Base-by-base conservation (phyloP, 2,888 invertebrate species). In the Globia sparganii region DNA sequence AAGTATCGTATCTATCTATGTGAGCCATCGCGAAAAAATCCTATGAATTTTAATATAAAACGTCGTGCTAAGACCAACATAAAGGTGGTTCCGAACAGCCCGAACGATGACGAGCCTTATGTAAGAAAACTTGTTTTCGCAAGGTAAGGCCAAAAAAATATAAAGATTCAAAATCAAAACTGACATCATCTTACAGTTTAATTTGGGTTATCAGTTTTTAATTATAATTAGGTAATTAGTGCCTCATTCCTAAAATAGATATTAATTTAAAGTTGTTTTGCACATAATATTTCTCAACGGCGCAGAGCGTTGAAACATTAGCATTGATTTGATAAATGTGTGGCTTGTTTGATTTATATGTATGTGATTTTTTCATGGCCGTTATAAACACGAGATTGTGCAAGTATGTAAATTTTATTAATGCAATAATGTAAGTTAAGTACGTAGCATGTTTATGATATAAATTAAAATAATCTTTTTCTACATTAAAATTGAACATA, bases 281-380 rank as follows among this genome's bases (percentile, higher is more conserved):
- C 46, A 40, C 43, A 70, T 68, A 43, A 43, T 61, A 11, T 69
- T 56, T 37, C 56, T 31, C 66, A 76, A 81, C 43, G 46, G 31
- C 37, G 66, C 49, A 68, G 28, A 58, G 34, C 66, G 65, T 80
- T 67, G 58, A 67, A 74, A 72, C 49, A 72, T 77, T 74, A 77
- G 62, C 82, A 77, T 77, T 72, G 46, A 70, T 81, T 65, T 77
- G 72, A 81, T 77, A 81, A 85, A 81, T 62, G 46, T 72, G n/a
- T 64, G 13, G 59, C 59, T 18, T 37, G 40, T 73, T 59, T 75
- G 81, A 85, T 72, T 81, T 65, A 72, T 75, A 66, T 21, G 31
- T 74, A 56, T 72, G 56, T 81, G 56, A 58, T 61, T 61, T 81
- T 68, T 74, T 85, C 82, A 83, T 72, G 83, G 85, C 40, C 85